Percentiles rank a stretch among this genome's conserved stretches.
These are phyloP conservation scores for Beris chalybata DNA, from an alignment of 2,888 invertebrate species.

Conservation along the genomic window DNA sequence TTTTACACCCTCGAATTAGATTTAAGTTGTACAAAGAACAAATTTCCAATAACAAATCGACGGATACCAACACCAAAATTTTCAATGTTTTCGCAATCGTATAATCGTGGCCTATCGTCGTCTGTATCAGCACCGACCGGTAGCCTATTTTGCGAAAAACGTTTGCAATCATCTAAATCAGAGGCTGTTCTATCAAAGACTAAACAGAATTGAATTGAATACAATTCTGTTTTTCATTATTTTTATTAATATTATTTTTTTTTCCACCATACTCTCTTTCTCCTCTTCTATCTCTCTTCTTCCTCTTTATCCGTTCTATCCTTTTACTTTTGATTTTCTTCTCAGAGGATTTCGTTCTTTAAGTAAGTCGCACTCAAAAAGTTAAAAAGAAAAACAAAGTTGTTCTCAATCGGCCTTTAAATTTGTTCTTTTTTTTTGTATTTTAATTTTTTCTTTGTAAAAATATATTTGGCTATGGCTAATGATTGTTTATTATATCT, in stretches of 20 bases:
- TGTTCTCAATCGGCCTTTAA: constrained; percentile 22
- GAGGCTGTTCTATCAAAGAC: constrained; percentile 47
- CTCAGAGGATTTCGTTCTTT: constrained; percentile 12
- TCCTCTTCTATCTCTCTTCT: no score
- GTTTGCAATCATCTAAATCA: constrained; percentile 54
- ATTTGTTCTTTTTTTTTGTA: constrained; percentile 22
- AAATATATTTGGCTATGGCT: constrained; percentile 29
- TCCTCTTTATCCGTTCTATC: background rate
- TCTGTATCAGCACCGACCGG: constrained; percentile 52
- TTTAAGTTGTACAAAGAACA: constrained; percentile 62
- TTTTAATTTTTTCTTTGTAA: constrained; percentile 5
- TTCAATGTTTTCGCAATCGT: constrained; percentile 15
- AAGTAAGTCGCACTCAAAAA: constrained; percentile 24
- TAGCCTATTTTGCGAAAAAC: constrained; percentile 55
- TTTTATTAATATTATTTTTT: constrained; percentile 23
- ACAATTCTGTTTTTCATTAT: constrained; percentile 17
- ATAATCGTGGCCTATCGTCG: constrained; percentile 51
- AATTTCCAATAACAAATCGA: constrained; percentile 61
- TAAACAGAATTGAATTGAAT: constrained; percentile 34
- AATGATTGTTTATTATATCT: constrained; percentile 28
- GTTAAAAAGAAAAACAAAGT: constrained; percentile 17
- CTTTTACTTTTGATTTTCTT: constrained; percentile 15
- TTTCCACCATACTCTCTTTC: background rate
- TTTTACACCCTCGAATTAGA: constrained; percentile 57
- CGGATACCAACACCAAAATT: constrained; percentile 37